Evolutionary conservation across 2,888 invertebrate species (phyloP), one percentile per base, ranked within the genome.

Genomic region (Elysia crispata): DNA sequence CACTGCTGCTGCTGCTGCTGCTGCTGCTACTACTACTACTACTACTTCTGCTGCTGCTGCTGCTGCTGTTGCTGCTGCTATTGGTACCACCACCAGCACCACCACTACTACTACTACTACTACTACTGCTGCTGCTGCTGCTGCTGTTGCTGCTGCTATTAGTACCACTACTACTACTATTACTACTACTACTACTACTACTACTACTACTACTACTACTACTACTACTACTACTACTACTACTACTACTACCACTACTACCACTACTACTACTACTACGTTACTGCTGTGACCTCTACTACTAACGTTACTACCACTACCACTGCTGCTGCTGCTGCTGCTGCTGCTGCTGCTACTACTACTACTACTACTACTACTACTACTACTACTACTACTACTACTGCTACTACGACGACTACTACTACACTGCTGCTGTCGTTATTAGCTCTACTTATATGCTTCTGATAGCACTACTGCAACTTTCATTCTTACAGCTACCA

Each of bases 81-180:
- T n/a, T n/a, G n/a, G n/a, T n/a, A n/a, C n/a, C 18, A 54, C 54
- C 54, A 54, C 54, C 54, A 54, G 15, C 54, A 54, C 54, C 18
- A 54, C 54, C n/a, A n/a, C 64, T 23, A 64, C 64, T 23, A 64
- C 64, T 64, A 64, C 64, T 64, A 20, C 18, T 64, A 64, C 23
- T 20, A 64, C 18, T 64, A 8, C 28, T 20, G 11, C 28, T 20
- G 5, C 5, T 41, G 8, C 31, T 41, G 8, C 31, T 20, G 8
- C 31, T 33, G 23, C 70, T 70, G 20, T 13, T 33, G 6, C n/a
- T n/a, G 41, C 28, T 3, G 18, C 23, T 11, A 49, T 20, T 25
- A 41, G 41, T 49, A 25, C 72, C 11, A 25, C 31, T 49, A 49
- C 3, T 30, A 72, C 31, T 33, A 41, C 31, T 41, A n/a, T n/a